phyloP scores from a whole-genome alignment of 2,113 vertebrate species.

The Gobiocypris rarus region DNA sequence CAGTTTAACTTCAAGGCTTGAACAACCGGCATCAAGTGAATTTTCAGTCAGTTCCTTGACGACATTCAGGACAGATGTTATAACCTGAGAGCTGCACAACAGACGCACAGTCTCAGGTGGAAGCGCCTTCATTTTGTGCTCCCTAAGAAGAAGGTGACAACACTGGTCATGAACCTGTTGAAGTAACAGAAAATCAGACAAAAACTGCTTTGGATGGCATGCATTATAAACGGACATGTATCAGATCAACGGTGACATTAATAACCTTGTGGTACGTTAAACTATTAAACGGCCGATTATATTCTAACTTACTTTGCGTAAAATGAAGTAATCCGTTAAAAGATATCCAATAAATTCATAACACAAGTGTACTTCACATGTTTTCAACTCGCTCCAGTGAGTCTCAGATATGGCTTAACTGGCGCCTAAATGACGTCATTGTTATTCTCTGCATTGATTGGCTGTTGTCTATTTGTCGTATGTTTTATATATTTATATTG shows the following conservation, averaged over 20 bases:
- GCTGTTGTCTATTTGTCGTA: neutral
- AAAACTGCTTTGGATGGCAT: neutral
- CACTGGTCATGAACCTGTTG: neutral
- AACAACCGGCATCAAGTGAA: slow-evolving; percentile 88
- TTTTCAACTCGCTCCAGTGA: neutral
- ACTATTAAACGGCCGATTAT: neutral
- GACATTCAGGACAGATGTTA: slow-evolving; percentile 89
- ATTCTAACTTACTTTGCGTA: neutral
- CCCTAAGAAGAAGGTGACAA: slow-evolving; percentile 22
- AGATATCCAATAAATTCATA: neutral
- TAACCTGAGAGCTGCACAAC: slow-evolving; percentile 91
- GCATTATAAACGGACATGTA: neutral
- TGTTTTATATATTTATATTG: neutral
- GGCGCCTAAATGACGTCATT: slow-evolving; percentile 34
- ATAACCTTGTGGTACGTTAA: neutral
- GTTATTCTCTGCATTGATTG: slow-evolving; percentile 8
- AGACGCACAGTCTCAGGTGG: slow-evolving; percentile 83
- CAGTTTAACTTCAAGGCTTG: slow-evolving; percentile 88
- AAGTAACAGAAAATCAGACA: neutral
- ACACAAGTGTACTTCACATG: neutral
- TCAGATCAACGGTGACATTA: neutral
- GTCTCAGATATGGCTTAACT: slow-evolving; percentile 3
- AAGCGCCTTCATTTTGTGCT: slow-evolving; percentile 85
- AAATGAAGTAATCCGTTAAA: neutral
- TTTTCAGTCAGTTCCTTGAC: slow-evolving; percentile 96